These are phyloP conservation scores for Scalopus aquaticus DNA, from an alignment of 2,113 vertebrate species.

Conservation along the genomic window DNA sequence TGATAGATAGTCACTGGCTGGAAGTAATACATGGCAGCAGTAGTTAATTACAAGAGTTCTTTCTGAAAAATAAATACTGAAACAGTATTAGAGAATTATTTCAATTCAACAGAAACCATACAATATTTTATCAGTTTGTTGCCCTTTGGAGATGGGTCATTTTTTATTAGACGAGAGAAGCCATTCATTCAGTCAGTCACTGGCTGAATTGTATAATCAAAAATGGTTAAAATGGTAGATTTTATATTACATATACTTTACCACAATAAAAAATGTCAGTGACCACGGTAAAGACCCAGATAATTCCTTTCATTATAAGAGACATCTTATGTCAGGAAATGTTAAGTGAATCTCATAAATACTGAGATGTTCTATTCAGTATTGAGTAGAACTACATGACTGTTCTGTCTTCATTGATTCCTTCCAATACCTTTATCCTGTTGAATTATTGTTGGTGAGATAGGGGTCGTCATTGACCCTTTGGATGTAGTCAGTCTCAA, in stretches of 20 bases:
- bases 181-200: not conserved
- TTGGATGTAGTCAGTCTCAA: not conserved
- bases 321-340: not conserved
- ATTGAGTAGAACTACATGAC: too few species aligned
- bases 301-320: not conserved
- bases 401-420: not conserved
- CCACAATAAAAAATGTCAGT: not conserved
- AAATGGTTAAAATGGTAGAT: not conserved
- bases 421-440: not conserved
- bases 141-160: not conserved
- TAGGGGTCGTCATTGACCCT: not conserved
- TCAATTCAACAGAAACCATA: not conserved
- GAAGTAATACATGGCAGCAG: not conserved
- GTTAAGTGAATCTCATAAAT: not conserved
- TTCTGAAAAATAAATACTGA: slow-evolving; percentile 40
- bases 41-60: not conserved
- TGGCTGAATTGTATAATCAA: not conserved
- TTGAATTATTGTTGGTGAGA: not conserved
- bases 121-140: not conserved
- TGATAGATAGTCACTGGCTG: slow-evolving; percentile 13
- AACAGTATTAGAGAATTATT: not conserved
- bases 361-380: not conserved
- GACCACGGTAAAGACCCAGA: not conserved
- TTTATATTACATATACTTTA: not conserved
- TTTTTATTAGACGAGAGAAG: not conserved